A percentile compares a stretch with the other conserved stretches of the same genome.
Evolutionary conservation across 2,888 invertebrate genomes (phyloP).

Genomic region (Protophormia terraenovae): DNA sequence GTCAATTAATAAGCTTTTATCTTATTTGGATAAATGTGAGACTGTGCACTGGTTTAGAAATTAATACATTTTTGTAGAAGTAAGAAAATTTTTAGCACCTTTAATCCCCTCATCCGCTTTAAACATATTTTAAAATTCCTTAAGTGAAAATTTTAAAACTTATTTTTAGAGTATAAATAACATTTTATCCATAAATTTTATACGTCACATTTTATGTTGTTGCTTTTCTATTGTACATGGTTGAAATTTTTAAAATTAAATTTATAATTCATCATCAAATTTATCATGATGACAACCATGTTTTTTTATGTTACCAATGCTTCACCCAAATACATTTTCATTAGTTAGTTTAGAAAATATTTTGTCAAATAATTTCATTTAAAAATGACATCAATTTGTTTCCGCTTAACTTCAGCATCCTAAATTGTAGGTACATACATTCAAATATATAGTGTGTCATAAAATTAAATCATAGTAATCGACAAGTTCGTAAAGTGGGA

Average conservation of each 20-base stretch:
- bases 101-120: not conserved
- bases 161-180: not conserved
- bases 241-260: not conserved
- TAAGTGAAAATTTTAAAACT: too few species aligned
- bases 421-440: not conserved
- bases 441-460: not conserved
- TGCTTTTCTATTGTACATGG: not conserved
- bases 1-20: too few species aligned
- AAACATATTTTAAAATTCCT: not conserved
- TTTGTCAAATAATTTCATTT: slow-evolving; percentile 12
- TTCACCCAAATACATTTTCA: not conserved
- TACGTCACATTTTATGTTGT: not conserved
- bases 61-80: too few species aligned
- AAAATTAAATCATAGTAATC: not conserved
- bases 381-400: slow-evolving; percentile 21
- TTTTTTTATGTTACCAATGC: not conserved
- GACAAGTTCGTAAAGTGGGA: not conserved
- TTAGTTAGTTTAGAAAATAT: not conserved
- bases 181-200: not conserved
- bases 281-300: not conserved
- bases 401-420: not conserved
- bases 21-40: too few species aligned
- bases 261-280: not conserved
- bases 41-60: too few species aligned
- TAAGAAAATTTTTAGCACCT: not conserved